Evolutionary conservation across 2,113 vertebrate genomes (phyloP).

Genomic region (Hippocampus comes): DNA sequence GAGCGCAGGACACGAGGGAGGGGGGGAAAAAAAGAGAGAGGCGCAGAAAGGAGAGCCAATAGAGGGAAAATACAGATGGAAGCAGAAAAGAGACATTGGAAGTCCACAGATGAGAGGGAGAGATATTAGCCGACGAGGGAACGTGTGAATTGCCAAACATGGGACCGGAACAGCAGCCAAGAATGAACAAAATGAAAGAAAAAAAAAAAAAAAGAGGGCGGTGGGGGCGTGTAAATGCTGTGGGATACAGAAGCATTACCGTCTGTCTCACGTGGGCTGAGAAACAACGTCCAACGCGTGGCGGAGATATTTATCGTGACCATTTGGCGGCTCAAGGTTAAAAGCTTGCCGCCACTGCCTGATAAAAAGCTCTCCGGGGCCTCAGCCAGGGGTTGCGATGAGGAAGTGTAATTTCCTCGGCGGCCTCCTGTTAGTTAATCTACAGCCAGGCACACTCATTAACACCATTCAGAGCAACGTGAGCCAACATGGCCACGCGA

Average conservation of each 20-base stretch:
- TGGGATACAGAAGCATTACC: conserved; percentile 35
- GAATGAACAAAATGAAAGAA: conserved; percentile 25
- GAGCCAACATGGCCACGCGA: conserved; percentile 60
- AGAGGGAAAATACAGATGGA: conserved; percentile 45
- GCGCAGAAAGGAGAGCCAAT: conserved; percentile 44
- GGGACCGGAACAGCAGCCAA: conserved; percentile 32
- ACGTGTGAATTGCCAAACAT: conserved; percentile 42
- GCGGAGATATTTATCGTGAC: conserved; percentile 57
- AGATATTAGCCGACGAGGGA: conserved; percentile 30
- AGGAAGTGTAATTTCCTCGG: conserved; percentile 69
- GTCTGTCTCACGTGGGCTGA: conserved; percentile 52
- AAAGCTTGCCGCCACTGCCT: conserved; percentile 60
- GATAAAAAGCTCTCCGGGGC: conserved; percentile 66
- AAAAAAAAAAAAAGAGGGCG: background rate
- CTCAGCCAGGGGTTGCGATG: conserved; percentile 45
- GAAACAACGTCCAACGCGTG: conserved; percentile 55
- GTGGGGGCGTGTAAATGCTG: conserved; percentile 14
- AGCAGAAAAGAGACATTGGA: conserved; percentile 30
- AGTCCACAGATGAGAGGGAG: conserved; percentile 23
- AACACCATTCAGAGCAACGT: conserved; percentile 64
- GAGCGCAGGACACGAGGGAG: conserved; percentile 48
- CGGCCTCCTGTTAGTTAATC: conserved; percentile 69
- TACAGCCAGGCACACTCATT: conserved; percentile 70
- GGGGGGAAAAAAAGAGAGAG: conserved; percentile 52
- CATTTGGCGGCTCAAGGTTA: conserved; percentile 73